phyloP scores from a whole-genome alignment of 1,140 invertebrate species.

The Dreissena polymorpha region DNA sequence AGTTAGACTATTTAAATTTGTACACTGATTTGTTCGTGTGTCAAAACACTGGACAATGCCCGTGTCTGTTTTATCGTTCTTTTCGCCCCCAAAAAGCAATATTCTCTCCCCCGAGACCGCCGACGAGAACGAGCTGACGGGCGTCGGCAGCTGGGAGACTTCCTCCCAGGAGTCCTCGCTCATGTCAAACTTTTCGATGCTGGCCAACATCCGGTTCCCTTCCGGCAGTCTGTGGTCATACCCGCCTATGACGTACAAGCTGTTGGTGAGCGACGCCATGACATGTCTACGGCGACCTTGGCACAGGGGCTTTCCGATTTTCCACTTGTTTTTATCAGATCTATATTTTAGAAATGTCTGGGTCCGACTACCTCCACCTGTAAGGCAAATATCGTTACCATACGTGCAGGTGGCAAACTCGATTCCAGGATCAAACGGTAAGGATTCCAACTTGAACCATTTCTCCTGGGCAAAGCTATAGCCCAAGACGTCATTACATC shows the following conservation, averaged over 20 bases:
- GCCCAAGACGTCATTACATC: constrained; percentile 68
- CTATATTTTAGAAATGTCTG: constrained; percentile 68
- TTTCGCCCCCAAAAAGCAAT: constrained; percentile 73
- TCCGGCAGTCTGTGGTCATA: constrained; percentile 71
- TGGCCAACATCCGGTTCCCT: constrained; percentile 65
- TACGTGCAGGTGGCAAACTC: constrained; percentile 73
- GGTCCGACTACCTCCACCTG: constrained; percentile 68
- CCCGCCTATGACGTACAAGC: constrained; percentile 70
- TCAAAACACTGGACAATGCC: constrained; percentile 72
- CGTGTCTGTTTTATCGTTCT: constrained; percentile 71
- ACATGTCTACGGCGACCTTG: constrained; percentile 71
- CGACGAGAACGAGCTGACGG: constrained; percentile 72
- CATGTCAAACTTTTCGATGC: constrained; percentile 71
- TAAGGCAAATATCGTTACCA: constrained; percentile 72
- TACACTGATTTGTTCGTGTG: constrained; percentile 60
- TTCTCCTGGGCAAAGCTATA: constrained; percentile 69
- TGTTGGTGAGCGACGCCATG: constrained; percentile 68
- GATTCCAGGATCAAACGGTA: constrained; percentile 74
- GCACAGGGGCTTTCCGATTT: constrained; percentile 64
- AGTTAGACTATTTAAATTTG: constrained; percentile 65
- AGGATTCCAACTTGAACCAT: constrained; percentile 67
- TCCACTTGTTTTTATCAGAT: constrained; percentile 73
- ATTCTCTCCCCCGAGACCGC: constrained; percentile 68
- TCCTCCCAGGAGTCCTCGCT: constrained; percentile 68
- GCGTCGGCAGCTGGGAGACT: constrained; percentile 62